Evolutionary conservation across 1,140 invertebrate genomes (phyloP).

Genomic region (Cataglyphis hispanica): DNA sequence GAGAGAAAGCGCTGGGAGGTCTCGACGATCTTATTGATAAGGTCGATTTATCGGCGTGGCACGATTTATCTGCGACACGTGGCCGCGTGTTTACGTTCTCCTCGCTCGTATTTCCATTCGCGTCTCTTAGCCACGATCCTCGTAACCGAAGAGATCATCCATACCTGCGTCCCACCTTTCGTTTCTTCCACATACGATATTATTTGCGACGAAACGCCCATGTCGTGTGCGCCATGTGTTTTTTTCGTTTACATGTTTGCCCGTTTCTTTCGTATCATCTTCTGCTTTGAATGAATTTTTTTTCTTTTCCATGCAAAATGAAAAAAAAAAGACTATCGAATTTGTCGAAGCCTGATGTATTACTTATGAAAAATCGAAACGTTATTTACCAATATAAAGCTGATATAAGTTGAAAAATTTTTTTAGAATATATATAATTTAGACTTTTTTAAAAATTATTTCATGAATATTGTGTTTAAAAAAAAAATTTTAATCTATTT

Average conservation of each 20-base stretch:
- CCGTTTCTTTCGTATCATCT: neutral
- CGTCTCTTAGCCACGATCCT: constrained; percentile 2
- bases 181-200: constrained; percentile 47
- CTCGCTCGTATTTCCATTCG: constrained; percentile 31
- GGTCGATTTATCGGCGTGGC: constrained; percentile 70
- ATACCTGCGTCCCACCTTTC: neutral
- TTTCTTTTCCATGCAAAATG: neutral
- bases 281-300: neutral
- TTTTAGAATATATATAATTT: too few relatives aligned
- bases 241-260: constrained; percentile 53
- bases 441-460: neutral
- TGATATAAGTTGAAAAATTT: neutral
- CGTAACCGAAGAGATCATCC: constrained; percentile 37
- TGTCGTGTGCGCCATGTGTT: constrained; percentile 55
- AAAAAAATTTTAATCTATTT: neutral
- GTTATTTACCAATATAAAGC: neutral
- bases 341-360: neutral
- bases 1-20: neutral
- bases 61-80: constrained; percentile 72
- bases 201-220: constrained; percentile 62
- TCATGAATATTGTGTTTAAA: neutral
- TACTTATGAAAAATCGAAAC: neutral
- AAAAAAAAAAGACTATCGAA: neutral
- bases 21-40: constrained; percentile 73
- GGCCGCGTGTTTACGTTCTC: constrained; percentile 57